These are phyloP conservation scores for Philaethria dido DNA, from an alignment of 2,888 invertebrate genomes.

Conservation along the genomic window DNA sequence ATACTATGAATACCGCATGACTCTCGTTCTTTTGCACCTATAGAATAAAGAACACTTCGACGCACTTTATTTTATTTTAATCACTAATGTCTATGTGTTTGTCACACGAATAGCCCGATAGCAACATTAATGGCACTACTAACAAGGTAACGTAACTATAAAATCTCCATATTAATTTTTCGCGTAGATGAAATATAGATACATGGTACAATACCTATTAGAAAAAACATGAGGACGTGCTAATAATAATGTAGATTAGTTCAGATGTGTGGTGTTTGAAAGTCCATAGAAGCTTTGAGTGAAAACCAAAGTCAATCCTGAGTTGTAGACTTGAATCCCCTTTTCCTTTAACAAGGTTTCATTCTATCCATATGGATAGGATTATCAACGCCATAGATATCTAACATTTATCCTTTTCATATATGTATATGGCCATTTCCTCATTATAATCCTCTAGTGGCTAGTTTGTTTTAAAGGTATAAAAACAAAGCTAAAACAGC, in stretches of 20 bases:
- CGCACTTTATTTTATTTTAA: constrained; percentile 52
- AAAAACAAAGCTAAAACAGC: neutral
- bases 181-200: constrained; percentile 56
- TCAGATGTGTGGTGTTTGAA: constrained; percentile 31
- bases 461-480: constrained; percentile 2
- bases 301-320: constrained; percentile 13
- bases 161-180: constrained; percentile 57
- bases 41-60: constrained; percentile 41
- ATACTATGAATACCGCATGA: constrained; percentile 38
- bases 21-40: constrained; percentile 36
- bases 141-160: constrained; percentile 91
- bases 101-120: constrained; percentile 94
- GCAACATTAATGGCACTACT: constrained; percentile 97
- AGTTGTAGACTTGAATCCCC: constrained; percentile 31
- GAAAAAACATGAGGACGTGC: constrained; percentile 19
- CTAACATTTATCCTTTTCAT: neutral
- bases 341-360: constrained; percentile 30
- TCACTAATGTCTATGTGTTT: constrained; percentile 85
- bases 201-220: constrained; percentile 35
- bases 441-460: constrained; percentile 2
- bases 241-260: constrained; percentile 37
- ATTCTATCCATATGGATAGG: constrained; percentile 17
- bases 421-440: neutral
- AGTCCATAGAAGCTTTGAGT: constrained; percentile 33
- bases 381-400: neutral